Conservation (phyloP, 1,140 invertebrate genomes). For the Parapsyche elsis region DNA sequence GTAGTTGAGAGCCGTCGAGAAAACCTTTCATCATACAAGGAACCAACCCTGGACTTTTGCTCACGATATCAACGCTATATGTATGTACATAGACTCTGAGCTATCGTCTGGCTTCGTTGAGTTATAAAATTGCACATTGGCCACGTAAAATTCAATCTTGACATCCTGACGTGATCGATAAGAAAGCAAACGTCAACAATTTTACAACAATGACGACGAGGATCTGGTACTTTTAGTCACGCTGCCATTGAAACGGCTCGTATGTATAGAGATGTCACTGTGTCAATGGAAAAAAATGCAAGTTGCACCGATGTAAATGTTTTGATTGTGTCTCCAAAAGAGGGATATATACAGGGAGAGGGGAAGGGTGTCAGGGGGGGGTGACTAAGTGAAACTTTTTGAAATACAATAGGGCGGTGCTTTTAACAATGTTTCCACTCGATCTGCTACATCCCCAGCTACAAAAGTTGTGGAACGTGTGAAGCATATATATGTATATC, state of each 20-base stretch:
- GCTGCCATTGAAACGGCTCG: slow-evolving; percentile 25
- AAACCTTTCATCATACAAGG: no score
- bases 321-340: slow-evolving; percentile 18
- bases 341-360: neutral
- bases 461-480: slow-evolving; percentile 34
- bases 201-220: slow-evolving; percentile 9
- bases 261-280: slow-evolving; percentile 35
- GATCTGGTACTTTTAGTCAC: slow-evolving; percentile 23
- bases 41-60: no score
- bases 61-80: no score
- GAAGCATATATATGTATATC: slow-evolving; percentile 8
- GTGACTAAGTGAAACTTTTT: neutral
- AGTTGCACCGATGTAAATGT: slow-evolving; percentile 37
- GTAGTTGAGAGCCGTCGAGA: no score
- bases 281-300: slow-evolving; percentile 28
- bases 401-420: slow-evolving; percentile 25
- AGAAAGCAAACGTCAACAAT: slow-evolving; percentile 34
- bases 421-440: slow-evolving; percentile 43
- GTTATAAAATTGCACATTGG: no score
- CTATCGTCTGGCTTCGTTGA: no score
- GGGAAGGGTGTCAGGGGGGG: neutral
- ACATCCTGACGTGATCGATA: neutral
- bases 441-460: slow-evolving; percentile 31
- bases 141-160: neutral
- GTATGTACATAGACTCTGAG: no score